Evolutionary conservation across 2,888 invertebrate species (phyloP).

Genomic region (Exocentrus adspersus): DNA sequence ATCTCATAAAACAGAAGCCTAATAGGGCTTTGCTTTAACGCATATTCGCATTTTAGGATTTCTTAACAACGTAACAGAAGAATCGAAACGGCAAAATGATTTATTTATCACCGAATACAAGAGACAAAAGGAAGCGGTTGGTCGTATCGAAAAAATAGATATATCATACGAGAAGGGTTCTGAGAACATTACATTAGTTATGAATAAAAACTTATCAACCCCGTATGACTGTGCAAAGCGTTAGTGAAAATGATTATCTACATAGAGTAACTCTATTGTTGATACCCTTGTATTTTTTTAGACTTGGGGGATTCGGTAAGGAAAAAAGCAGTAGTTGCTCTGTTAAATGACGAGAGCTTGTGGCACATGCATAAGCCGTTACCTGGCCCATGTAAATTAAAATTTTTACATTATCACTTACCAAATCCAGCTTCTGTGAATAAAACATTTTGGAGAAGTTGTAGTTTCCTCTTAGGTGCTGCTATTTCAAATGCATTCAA

Average conservation of each 20-base stretch:
- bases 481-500: constrained; percentile 82
- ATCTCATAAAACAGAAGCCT: too few species aligned
- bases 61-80: constrained; percentile 28
- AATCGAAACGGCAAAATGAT: constrained; percentile 67
- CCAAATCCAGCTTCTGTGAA: constrained; percentile 72
- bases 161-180: constrained; percentile 82
- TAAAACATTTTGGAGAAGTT: constrained; percentile 91
- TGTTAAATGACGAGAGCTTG: constrained; percentile 77
- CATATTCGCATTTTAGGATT: constrained; percentile 28
- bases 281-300: constrained; percentile 61
- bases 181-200: constrained; percentile 78
- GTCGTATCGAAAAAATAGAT: constrained; percentile 91
- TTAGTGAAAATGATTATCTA: constrained; percentile 61
- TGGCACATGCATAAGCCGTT: constrained; percentile 97
- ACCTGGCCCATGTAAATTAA: constrained; percentile 70
- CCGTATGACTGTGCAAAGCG: constrained; percentile 92
- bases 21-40: too few species aligned
- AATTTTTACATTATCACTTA: constrained; percentile 72
- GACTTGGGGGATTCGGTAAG: constrained; percentile 80
- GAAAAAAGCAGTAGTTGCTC: constrained; percentile 79
- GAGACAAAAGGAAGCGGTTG: constrained; percentile 77
- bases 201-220: constrained; percentile 94
- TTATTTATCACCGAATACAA: constrained; percentile 82
- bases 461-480: constrained; percentile 89
- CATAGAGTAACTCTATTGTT: not conserved